These are phyloP conservation scores for Oostethus manadensis DNA, from an alignment of 2,113 vertebrate species.

Conservation along the genomic window DNA sequence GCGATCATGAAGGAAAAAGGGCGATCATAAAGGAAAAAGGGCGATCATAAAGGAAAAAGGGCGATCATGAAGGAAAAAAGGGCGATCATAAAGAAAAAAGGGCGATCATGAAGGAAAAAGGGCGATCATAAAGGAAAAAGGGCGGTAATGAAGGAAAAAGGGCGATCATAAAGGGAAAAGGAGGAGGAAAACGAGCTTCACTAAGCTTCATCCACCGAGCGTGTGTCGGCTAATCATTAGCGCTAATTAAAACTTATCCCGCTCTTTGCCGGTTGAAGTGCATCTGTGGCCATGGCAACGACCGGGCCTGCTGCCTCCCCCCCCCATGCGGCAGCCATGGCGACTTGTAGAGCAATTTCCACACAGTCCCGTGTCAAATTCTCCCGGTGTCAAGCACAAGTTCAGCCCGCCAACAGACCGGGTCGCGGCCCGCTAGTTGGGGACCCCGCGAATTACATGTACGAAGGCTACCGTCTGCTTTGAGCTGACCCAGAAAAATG, in stretches of 20 bases:
- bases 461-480: conserved; percentile 10
- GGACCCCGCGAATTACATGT: background rate
- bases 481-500: conserved; percentile 11
- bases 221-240: conserved; percentile 38
- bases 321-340: conserved; percentile 41
- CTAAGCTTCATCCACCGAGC: background rate
- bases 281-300: conserved; percentile 58
- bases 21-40: no score
- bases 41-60: no score
- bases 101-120: background rate
- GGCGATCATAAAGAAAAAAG: no score
- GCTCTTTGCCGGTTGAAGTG: conserved; percentile 33
- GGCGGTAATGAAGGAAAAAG: background rate
- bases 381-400: conserved; percentile 8
- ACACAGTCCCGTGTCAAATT: conserved; percentile 37
- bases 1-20: no score
- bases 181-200: background rate
- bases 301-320: conserved; percentile 21
- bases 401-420: background rate
- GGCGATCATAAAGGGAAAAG: background rate
- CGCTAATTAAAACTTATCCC: conserved; percentile 60
- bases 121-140: background rate
- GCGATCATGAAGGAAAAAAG: no score
- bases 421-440: background rate
- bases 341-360: conserved; percentile 63